Evolutionary conservation across 2,888 invertebrate genomes (phyloP), one percentile per base, ranked within the genome.

Genomic region (Phengaris alcon): DNA sequence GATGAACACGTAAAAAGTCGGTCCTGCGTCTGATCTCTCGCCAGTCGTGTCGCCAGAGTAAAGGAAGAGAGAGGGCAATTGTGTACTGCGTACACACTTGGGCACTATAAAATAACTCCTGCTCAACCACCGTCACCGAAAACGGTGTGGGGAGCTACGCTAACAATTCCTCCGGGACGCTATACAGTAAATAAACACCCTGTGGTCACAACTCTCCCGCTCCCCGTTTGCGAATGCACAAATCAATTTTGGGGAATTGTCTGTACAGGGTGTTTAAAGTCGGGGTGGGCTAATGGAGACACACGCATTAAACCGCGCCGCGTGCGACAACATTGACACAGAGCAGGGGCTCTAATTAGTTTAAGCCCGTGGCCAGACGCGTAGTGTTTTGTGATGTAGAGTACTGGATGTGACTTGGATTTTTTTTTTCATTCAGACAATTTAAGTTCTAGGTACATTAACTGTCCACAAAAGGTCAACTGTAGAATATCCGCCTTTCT

Each of bases 161-260:
- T 64, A 64, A 64, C 64, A 35, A 64, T 64, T 64, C 64, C 35
- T 35, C 64, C 10, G 64, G 15, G 35, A 64, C 52, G 8, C 35
- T 13, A 64, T 44, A 35, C 59, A 59, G 12, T 22, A 57, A 64
- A 64, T 35, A 74, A 68, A 74, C 59, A 74, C 64, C 64, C 22
- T 74, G 51, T 74, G 74, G 68, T 44, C 48, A 7, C n/a, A 59
- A 44, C 74, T 59, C 74, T 35, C 35, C 35, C 74, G 9, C 64
- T 74, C 68, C 51, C 48, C 64, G 52, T 74, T 75, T 70, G 75
- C 75, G 70, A 75, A 75, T 75, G 84, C 88, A 90, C 90, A 89
- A 92, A 92, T 93, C 91, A 91, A 93, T 91, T 93, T 93, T 90
- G 85, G 90, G 91, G 88, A 90, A 88, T 90, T 89, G 88, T 88